Percentiles rank a stretch among this genome's conserved stretches.
Evolutionary conservation across 2,797 vertebrate species (phyloP).

Genomic region (Neoniphon sammara): DNA sequence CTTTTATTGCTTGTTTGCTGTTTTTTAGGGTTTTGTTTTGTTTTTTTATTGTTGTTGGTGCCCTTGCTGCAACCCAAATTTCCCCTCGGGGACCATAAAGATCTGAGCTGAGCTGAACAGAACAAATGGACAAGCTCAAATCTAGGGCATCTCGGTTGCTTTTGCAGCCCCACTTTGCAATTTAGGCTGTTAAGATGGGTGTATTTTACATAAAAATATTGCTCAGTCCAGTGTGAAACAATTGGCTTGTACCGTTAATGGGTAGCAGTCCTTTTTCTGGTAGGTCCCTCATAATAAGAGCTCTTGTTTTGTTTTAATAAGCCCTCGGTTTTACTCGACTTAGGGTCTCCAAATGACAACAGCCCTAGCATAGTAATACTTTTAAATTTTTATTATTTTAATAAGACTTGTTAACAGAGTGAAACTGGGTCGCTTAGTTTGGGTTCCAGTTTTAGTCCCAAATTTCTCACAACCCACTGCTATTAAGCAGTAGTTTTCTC

Average conservation of each 20-base stretch:
- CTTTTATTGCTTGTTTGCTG: no score
- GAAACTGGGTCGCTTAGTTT: not conserved
- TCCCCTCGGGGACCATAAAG: no score
- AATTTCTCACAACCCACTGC: not conserved
- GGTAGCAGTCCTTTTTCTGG: not conserved
- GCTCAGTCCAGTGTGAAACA: no score
- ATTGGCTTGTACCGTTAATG: not conserved
- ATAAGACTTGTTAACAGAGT: not conserved
- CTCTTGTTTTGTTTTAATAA: slow-evolving; percentile 17
- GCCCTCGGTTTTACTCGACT: not conserved
- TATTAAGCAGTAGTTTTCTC: not conserved
- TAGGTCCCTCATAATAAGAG: not conserved
- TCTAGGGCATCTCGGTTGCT: not conserved
- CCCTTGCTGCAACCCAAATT: no score
- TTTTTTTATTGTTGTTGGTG: no score
- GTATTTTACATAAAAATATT: not conserved
- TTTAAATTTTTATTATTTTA: not conserved
- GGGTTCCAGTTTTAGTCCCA: not conserved
- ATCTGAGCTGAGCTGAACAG: no score
- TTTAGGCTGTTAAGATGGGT: not conserved
- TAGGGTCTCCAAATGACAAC: not conserved
- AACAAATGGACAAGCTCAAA: no score
- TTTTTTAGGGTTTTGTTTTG: no score
- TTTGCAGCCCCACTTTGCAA: not conserved
- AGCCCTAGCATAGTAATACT: not conserved